Conservation (phyloP, 2,888 invertebrate genomes). For the Drosophila neotestacea region DNA sequence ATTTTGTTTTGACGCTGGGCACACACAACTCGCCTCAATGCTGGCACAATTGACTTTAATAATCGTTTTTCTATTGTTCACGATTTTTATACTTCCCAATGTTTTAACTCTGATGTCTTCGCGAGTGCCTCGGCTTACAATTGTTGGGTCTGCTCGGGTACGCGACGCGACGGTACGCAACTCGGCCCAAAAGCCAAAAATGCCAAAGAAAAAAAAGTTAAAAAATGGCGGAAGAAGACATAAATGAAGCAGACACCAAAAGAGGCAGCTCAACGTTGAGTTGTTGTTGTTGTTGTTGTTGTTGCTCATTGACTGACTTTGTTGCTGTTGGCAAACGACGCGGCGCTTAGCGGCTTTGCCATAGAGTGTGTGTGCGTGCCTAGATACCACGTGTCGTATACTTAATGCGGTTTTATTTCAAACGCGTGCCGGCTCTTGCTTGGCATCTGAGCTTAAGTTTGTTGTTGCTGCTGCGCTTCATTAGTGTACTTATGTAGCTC, state of each 20-base stretch:
- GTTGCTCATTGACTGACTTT: conserved; percentile 15
- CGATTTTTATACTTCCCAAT: conserved; percentile 85
- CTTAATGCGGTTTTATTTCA: conserved; percentile 74
- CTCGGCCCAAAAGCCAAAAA: conserved; percentile 30
- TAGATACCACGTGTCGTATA: conserved; percentile 70
- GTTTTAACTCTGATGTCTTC: conserved; percentile 51
- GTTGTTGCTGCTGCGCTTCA: conserved; percentile 16
- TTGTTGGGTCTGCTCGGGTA: conserved; percentile 7
- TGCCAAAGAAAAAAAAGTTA: conserved; percentile 46
- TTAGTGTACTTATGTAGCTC: conserved; percentile 24
- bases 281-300: conserved; percentile 31
- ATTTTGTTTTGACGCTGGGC: conserved; percentile 41
- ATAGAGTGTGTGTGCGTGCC: conserved; percentile 56
- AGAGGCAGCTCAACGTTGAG: conserved; percentile 59
- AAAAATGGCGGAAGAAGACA: conserved; percentile 79
- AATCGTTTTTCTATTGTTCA: conserved; percentile 85
- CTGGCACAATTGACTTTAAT: conserved; percentile 85
- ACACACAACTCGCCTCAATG: conserved; percentile 82
- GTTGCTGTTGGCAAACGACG: conserved; percentile 27
- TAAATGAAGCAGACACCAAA: conserved; percentile 68
- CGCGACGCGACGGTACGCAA: conserved; percentile 41
- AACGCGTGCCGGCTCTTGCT: conserved; percentile 57
- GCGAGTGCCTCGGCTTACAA: conserved; percentile 26
- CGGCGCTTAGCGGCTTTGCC: conserved; percentile 38
- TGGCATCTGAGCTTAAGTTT: conserved; percentile 3